Percentiles rank a stretch among this genome's conserved stretches.
Evolutionary conservation across 2,888 invertebrate species (phyloP).

Genomic region (Synergus umbraculus): DNA sequence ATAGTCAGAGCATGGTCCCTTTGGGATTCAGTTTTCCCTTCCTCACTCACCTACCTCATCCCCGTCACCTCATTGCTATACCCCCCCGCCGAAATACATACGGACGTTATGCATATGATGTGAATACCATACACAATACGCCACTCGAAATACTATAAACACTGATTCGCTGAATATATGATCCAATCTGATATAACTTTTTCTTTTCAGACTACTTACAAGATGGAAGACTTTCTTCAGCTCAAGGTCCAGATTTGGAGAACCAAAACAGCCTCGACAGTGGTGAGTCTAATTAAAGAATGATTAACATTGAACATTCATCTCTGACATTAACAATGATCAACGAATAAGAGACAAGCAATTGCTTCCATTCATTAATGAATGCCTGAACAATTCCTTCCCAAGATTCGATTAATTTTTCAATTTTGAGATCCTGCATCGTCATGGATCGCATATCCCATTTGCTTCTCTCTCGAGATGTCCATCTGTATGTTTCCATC

Average conservation of each 20-base stretch:
- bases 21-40: conserved; percentile 57
- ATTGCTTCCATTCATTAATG: no score
- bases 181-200: conserved; percentile 43
- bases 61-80: conserved; percentile 28
- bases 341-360: no score
- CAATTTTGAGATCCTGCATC: not conserved
- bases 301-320: no score
- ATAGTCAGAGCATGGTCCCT: conserved; percentile 69
- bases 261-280: conserved; percentile 73
- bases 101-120: conserved; percentile 44
- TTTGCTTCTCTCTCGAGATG: conserved; percentile 38
- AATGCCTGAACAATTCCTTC: not conserved
- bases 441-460: conserved; percentile 18
- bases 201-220: conserved; percentile 64
- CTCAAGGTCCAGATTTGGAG: conserved; percentile 67
- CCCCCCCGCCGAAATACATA: conserved; percentile 46
- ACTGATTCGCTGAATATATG: conserved; percentile 39
- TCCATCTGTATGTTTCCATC: conserved; percentile 6
- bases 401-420: conserved; percentile 5
- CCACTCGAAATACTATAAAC: conserved; percentile 47
- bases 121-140: conserved; percentile 45
- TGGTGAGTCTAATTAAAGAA: conserved; percentile 60
- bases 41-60: conserved; percentile 44
- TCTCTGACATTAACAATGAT: no score
- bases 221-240: conserved; percentile 61